These are phyloP conservation scores for Aleiodes testaceus DNA, from an alignment of 2,888 invertebrate genomes.

Conservation along the genomic window DNA sequence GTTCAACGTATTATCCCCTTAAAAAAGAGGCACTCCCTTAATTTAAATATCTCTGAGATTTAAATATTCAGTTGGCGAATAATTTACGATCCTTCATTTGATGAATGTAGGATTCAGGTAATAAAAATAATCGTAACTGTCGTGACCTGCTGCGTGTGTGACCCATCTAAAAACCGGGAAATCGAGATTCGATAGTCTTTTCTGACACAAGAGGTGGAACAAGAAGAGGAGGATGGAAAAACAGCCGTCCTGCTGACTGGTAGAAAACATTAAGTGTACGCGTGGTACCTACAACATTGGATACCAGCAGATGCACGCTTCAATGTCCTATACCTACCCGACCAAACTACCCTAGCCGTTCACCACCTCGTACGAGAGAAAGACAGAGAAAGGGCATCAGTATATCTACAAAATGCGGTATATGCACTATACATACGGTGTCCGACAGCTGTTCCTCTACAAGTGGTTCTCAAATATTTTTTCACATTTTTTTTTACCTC, in stretches of 20 bases:
- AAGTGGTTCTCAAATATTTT: slow-evolving; percentile 70
- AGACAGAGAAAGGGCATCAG: background rate
- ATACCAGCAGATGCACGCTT: slow-evolving; percentile 69
- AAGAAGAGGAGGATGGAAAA: slow-evolving; percentile 9
- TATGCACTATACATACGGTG: slow-evolving; percentile 14
- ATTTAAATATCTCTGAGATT: too few species aligned
- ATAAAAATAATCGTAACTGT: slow-evolving; percentile 27
- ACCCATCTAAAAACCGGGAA: slow-evolving; percentile 24
- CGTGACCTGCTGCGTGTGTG: slow-evolving; percentile 19
- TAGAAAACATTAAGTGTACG: slow-evolving; percentile 32
- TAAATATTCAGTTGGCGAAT: too few species aligned
- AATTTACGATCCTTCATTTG: too few species aligned
- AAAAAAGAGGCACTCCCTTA: too few species aligned
- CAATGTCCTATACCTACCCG: slow-evolving; percentile 22
- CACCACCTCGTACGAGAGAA: background rate
- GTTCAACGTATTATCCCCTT: too few species aligned
- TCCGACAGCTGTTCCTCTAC: slow-evolving; percentile 71
- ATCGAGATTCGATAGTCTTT: slow-evolving; percentile 10
- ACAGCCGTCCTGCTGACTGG: slow-evolving; percentile 20
- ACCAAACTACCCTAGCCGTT: slow-evolving; percentile 21
- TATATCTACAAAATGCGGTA: slow-evolving; percentile 23
- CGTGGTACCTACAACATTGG: slow-evolving; percentile 64
- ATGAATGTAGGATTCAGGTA: background rate
- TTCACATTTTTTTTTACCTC: background rate
- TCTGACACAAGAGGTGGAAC: too few species aligned